Evolutionary conservation across 1,140 invertebrate genomes (phyloP), one percentile per base, ranked within the genome.

Genomic region (Pseudoatta argentina): DNA sequence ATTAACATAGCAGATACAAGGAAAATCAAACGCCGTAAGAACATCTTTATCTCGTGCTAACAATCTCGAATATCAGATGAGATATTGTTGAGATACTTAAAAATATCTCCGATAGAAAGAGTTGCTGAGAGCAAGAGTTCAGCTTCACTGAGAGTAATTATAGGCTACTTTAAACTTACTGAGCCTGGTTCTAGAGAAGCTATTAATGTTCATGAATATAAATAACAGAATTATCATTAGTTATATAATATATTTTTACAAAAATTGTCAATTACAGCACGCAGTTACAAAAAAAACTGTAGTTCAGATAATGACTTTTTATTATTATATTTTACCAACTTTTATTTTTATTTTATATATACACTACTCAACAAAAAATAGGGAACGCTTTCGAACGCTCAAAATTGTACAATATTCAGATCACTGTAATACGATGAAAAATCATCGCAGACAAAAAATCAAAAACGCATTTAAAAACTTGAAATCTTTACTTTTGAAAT

Each of bases 11-110:
- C 34, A 44, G 18, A 72, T 48, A 30, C 24, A 6, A 24, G 69
- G 27, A 59, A 82, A 39, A 63, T 59, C 67, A 61, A 82, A 73
- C 18, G 34, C 8, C 39, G 10, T 73, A 73, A 73, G 44, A 83
- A 73, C 39, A 21, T 63, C 18, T 63, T 61, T 83, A 75, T 21
- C 12, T 51, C 14, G 14, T 39, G 39, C 18, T 75, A 82, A 75
- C 55, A 83, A 82, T 24, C 39, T 44, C 53, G 39, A 55, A 55
- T 66, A 55, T 24, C 27, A 39, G 5, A 69, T 2, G 34, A 57
- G 18, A 24, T 51, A 27, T 12, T n/a, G 16, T 51, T 24, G 4
- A 30, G 55, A 51, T 48, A 27, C 27, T 83, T 73, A 73, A 48
- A 73, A 34, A 27, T 61, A 83, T 83, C 14, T 14, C 24, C 53